Conservation (phyloP, 2,113 vertebrate genomes). For the Strix aluco region DNA sequence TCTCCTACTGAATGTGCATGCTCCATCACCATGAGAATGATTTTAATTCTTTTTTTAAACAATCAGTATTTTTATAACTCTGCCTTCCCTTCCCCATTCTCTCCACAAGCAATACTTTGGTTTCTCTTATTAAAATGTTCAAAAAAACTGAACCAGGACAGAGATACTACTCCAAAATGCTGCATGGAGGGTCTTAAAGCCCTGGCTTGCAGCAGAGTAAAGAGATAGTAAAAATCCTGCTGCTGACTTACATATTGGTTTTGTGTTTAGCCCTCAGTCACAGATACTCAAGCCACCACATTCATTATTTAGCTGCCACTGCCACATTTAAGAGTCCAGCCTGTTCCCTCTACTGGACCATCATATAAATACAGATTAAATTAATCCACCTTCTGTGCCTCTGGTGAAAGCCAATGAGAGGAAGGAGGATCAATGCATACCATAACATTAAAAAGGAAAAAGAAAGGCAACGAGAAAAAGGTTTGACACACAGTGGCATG, state of each 20-base stretch:
- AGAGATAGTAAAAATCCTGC: neutral
- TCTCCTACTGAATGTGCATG: neutral
- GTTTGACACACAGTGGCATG: neutral
- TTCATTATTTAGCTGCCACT: neutral
- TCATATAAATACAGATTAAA: neutral
- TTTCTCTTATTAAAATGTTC: neutral
- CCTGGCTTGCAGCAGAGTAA: neutral
- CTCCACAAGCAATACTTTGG: neutral
- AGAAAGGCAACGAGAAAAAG: accelerated
- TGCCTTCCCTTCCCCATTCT: neutral
- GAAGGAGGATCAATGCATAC: neutral
- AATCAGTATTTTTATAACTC: neutral
- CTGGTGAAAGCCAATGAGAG: neutral
- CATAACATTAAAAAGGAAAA: neutral
- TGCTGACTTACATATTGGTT: neutral
- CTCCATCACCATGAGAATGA: accelerated
- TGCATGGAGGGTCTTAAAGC: neutral
- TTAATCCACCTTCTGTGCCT: neutral
- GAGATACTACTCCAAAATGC: neutral
- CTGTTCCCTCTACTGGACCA: neutral
- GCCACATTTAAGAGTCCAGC: neutral
- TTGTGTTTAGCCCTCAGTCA: neutral
- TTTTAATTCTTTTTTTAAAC: neutral
- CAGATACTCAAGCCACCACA: neutral
- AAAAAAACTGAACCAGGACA: neutral